Evolutionary conservation across 2,888 invertebrate genomes (phyloP), one percentile per base, ranked within the genome.

Genomic region (Ochropleura leucogaster): DNA sequence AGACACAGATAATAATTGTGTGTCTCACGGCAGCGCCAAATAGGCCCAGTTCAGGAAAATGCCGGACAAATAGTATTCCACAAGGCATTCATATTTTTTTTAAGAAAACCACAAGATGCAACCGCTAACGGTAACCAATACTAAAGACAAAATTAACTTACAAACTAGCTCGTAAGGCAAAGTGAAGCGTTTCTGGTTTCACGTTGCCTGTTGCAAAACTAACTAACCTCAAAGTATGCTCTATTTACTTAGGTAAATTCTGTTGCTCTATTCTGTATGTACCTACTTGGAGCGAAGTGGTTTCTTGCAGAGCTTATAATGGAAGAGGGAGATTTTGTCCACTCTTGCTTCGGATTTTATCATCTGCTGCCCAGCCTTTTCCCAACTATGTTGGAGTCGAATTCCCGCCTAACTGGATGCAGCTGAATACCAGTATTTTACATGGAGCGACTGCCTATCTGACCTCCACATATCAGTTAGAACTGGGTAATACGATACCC

Each of bases 171-270:
- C 30, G 18, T 51, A 46, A 55, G 44, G 55, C 9, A 40, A 59
- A 60, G 20, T 57, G 47, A 53, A 60, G 66, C 67, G 59, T 68
- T 59, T 20, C 53, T 5, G 14, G 30, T 42, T 63, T 12, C 30
- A 0, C 47, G 77, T 49, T 49, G 30, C 51, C n/a, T 16, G 51
- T 47, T 53, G 55, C 49, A 46, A 20, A 68, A 16, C n/a, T 60
- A 18, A n/a, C 18, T 40, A 20, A 62, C 30, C 68, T 20, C n/a
- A 51, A 62, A 59, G 55, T 80, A 49, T 46, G 40, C 42, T 49
- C 14, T 51, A 53, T 59, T 75, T 46, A 62, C 42, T 55, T 7
- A 57, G n/a, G 55, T 59, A 69, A 80, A 53, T n/a, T n/a, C 40
- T 70, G 59, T 40, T 55, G 20, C 64, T 63, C 30, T 16, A 57